Conservation (phyloP, 2,113 vertebrate species). For the Stercorarius parasiticus region DNA sequence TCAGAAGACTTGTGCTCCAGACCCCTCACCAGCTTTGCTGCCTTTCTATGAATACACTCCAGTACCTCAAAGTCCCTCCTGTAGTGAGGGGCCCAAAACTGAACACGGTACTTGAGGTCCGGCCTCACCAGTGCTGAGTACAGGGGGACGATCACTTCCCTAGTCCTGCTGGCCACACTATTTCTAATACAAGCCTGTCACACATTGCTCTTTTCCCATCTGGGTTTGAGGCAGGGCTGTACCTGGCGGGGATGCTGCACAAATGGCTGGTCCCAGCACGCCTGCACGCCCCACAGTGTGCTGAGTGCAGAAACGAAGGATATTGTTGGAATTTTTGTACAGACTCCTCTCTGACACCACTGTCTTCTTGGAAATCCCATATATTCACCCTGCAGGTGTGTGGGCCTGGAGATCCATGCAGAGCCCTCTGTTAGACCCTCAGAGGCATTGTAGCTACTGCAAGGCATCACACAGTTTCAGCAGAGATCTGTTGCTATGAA, state of each 20-base stretch:
- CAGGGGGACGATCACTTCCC: neutral
- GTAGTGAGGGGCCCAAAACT: neutral
- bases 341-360: neutral
- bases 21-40: neutral
- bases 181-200: neutral
- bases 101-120: neutral
- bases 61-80: neutral
- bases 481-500: neutral
- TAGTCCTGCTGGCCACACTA: neutral
- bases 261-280: neutral
- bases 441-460: neutral
- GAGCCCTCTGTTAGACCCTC: neutral
- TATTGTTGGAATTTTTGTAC: accelerated
- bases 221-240: neutral
- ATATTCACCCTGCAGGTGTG: too few relatives aligned
- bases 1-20: neutral
- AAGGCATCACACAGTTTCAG: neutral
- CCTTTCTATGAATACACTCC: neutral
- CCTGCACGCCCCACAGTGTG: neutral
- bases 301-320: neutral
- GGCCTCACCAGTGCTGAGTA: neutral
- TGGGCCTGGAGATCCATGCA: neutral
- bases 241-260: neutral
- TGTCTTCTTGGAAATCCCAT: neutral
- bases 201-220: too few relatives aligned